These are phyloP conservation scores for Lepilemur septentrionalis DNA, from an alignment of 2,797 vertebrate genomes.

Conservation along the genomic window DNA sequence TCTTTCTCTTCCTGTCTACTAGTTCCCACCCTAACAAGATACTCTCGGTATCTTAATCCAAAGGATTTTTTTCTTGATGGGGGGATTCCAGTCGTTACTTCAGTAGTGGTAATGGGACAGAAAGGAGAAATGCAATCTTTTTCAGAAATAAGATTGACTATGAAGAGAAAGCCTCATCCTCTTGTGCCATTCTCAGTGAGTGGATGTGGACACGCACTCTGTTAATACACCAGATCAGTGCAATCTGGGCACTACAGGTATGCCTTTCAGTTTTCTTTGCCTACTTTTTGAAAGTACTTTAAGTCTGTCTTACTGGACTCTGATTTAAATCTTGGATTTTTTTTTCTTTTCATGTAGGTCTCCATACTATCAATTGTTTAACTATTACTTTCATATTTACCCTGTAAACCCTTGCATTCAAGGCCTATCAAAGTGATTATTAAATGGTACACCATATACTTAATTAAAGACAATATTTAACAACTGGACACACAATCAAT, in stretches of 20 bases:
- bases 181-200: not conserved
- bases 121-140: not conserved
- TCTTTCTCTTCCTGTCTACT: too few relatives aligned
- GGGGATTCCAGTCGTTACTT: not conserved
- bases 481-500: not conserved
- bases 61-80: not conserved
- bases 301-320: not conserved
- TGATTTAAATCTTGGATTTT: not conserved
- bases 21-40: not conserved
- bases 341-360: not conserved
- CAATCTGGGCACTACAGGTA: not conserved
- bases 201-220: not conserved
- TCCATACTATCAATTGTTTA: not conserved
- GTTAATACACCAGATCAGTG: not conserved
- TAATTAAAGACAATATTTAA: not conserved
- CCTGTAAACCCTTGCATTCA: not conserved
- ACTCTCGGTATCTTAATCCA: not conserved
- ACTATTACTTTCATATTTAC: not conserved
- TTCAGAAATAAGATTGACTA: not conserved
- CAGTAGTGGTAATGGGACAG: not conserved
- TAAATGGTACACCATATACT: not conserved
- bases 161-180: not conserved
- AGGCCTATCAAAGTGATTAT: not conserved
- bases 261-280: not conserved
- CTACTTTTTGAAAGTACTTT: not conserved